Evolutionary conservation across 2,797 vertebrate species (phyloP), one percentile per base, ranked within the genome.

Genomic region (Pangasius krempfi): DNA sequence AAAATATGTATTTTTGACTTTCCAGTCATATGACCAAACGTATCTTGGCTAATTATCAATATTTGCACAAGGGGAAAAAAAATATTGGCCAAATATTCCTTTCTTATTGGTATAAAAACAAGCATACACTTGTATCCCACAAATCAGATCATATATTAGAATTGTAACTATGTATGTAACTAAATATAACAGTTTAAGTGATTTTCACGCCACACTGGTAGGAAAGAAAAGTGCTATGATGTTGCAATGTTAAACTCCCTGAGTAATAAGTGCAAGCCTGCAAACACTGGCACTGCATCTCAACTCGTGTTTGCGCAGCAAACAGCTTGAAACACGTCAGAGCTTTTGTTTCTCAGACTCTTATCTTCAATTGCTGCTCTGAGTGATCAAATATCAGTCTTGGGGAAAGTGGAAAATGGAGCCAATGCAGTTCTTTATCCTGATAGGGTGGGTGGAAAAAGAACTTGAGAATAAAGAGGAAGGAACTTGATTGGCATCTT

Each of bases 281-380:
- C 13, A 27, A 85, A 79, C 58, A 54, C 30, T 16, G 10, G 37
- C 54, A 16, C 62, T 58, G 25, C 75, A 64, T 40, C 73, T 72
- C 37, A 13, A 14, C 78, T 22, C 25, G 30, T 89, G 68, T 89
- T 83, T 89, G 68, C 6, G 1, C 30, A 54, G 78, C 85, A 84
- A 87, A 89, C 85, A 86, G 22, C 25, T 18, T 22, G 50, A 75
- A 78, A 76, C 6, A 68, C 68, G 83, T 89, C 84, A 76, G 58
- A 64, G 79, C 58, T 68, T 89, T 83, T 54, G 70, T 87, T 89
- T 66, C 64, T 25, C 37, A 0, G n/a, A 75, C 40, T 87, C 85
- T 87, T 87, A 89, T 89, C 88, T 60, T 18, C 22, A 16, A 40
- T 52, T 5, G 14, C n/a, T 13, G 68, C 22, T 83, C 4, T 3